These are phyloP conservation scores for Archocentrus centrarchus DNA, from an alignment of 2,113 vertebrate genomes.

Conservation along the genomic window DNA sequence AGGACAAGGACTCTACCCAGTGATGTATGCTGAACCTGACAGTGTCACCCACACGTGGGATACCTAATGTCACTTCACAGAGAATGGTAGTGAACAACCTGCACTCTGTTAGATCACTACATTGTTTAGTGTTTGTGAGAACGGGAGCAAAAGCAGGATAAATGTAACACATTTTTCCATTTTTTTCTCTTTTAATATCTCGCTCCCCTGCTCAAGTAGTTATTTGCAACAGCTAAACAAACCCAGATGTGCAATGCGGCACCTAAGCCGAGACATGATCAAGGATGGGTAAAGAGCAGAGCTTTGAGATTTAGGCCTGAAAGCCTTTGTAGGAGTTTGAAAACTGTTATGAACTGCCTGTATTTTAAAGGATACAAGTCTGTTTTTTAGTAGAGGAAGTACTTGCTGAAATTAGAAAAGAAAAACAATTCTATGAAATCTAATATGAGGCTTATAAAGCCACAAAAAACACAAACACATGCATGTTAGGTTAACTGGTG, in stretches of 20 bases:
- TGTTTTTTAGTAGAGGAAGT: not conserved
- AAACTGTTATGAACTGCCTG: not conserved
- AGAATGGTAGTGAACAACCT: conserved; percentile 43
- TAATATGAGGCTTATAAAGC: not conserved
- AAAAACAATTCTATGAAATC: not conserved
- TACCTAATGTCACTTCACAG: conserved; percentile 54
- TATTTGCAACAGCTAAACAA: not conserved
- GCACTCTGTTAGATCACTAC: conserved; percentile 27
- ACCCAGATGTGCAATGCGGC: not conserved
- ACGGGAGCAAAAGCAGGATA: not conserved
- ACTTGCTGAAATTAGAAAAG: not conserved
- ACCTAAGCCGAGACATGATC: not conserved
- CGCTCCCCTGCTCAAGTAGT: not conserved
- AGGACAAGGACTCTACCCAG: conserved; percentile 56
- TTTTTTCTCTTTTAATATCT: not conserved
- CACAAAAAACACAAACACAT: not conserved
- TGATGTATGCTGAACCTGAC: conserved; percentile 56
- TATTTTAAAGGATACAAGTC: not conserved
- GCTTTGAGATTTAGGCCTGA: not conserved
- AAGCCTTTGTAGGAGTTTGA: not conserved
- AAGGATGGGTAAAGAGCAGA: not conserved
- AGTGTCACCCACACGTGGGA: conserved; percentile 40
- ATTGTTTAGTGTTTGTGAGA: not conserved
- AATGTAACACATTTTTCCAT: not conserved
- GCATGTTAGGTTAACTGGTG: no score